Base-by-base conservation (phyloP, 2,113 vertebrate genomes). In the Sceloporus tristichus region DNA sequence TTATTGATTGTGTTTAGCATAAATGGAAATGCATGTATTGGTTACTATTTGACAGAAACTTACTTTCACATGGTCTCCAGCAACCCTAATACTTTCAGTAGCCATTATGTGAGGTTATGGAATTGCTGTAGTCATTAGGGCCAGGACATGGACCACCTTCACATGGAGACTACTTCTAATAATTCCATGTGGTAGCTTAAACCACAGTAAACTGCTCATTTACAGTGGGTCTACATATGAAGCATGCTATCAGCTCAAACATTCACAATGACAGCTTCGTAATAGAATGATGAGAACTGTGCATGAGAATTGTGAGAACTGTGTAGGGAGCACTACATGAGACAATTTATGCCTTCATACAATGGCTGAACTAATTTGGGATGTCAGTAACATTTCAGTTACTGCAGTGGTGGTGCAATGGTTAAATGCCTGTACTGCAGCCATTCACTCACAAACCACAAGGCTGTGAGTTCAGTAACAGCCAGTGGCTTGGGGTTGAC, bases 321-420 rank as follows among this genome's bases (percentile, higher is more conserved):
- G n/a, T 6, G 19, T 9, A 21, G 8, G 8, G 9, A 23, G 38
- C 23, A 56, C 9, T 34, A 34, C 27, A 78, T 34, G 19, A 34
- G 66, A 25, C 40, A 65, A 27, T 66, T 65, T 76, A 29, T 68
- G 7, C 1, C 59, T 68, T 82, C 86, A 66, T 29, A 59, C 18
- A 34, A 16, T 79, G 9, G 4, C 90, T 89, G 92, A 70, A 86
- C 6, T 29, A 53, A 78, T 23, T n/a, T 9, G 73, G 16, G 48
- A 85, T 18, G 54, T 82, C 23, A 73, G 29, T 66, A 1, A 54
- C 1, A 65, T 42, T 77, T 23, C 27, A 9, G 65, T 34, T 34
- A 34, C 34, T 34, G 34, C 34, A 34, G 34, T 34, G 34, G 34
- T 34, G 34, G 34, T 34, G 34, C 34, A 34, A 34, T 34, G 34